A percentile compares a stretch with the other conserved stretches of the same genome.
Conservation (phyloP, 92 coral and sea anemone genomes). For the Actinostola sp. region DNA sequence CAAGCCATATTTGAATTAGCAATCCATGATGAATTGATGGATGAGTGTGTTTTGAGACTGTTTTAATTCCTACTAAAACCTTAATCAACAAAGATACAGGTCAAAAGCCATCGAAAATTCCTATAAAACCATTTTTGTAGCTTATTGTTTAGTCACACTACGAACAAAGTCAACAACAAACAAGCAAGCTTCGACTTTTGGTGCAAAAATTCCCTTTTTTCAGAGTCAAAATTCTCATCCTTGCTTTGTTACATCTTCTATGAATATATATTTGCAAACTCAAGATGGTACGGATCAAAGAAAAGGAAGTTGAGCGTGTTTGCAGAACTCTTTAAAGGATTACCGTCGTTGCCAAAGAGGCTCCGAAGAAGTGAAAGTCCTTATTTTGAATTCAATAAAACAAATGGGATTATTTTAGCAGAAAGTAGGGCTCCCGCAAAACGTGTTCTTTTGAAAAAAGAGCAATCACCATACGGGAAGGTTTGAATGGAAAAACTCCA, state of each 20-base stretch:
- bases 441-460: too few relatives aligned
- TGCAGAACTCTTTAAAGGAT: conserved; percentile 28
- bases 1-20: too few relatives aligned
- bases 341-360: conserved; percentile 26
- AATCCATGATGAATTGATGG: neutral
- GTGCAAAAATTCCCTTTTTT: neutral
- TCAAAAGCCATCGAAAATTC: conserved; percentile 10
- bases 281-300: conserved; percentile 18
- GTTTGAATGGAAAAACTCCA: too few relatives aligned
- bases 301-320: conserved; percentile 31
- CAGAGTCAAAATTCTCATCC: too few relatives aligned
- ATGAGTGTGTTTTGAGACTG: neutral
- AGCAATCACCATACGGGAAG: too few relatives aligned
- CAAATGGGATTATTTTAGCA: neutral
- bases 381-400: neutral
- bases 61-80: conserved; percentile 15
- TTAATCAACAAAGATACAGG: conserved; percentile 21
- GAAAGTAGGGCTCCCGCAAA: too few relatives aligned
- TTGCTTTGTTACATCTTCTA: neutral
- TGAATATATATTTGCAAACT: conserved; percentile 6
- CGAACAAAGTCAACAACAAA: neutral
- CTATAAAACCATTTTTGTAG: conserved; percentile 2
- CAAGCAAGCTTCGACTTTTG: neutral
- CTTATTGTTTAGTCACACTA: neutral
- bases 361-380: conserved; percentile 18